Conservation (phyloP, 2,797 vertebrate genomes). For the Ptychadena robeensis region DNA sequence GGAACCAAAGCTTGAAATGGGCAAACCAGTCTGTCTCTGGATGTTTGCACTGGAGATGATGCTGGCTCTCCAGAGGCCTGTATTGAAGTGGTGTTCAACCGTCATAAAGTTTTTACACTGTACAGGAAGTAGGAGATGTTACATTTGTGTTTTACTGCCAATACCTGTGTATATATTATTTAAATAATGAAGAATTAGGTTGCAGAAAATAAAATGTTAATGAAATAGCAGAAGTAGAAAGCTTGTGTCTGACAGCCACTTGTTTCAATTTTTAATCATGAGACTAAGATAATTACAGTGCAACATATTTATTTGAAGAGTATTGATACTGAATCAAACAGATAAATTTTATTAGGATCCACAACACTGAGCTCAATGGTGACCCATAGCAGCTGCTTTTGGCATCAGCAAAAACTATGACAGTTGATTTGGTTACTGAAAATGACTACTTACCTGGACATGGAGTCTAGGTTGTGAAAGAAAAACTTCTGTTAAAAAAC, state of each 20-base stretch:
- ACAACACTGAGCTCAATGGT: not conserved
- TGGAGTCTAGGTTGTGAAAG: not conserved
- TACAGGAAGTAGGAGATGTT: not conserved
- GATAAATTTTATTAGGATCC: not conserved
- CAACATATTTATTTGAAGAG: not conserved
- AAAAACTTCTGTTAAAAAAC: not conserved
- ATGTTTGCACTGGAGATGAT: constrained; percentile 1
- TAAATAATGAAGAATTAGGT: not conserved
- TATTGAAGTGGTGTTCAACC: not conserved
- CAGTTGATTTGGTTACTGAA: not conserved
- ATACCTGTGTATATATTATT: not conserved
- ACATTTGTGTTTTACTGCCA: not conserved
- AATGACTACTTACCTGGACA: not conserved
- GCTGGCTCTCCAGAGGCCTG: not conserved
- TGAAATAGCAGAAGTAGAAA: not conserved
- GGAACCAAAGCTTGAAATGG: not conserved
- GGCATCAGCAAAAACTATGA: not conserved
- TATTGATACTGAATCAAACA: not conserved
- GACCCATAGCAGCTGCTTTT: not conserved
- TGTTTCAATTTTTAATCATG: not conserved
- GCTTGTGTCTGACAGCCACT: not conserved
- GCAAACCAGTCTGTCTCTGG: not conserved
- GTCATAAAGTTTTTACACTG: not conserved
- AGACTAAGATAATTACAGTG: not conserved
- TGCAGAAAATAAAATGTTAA: no score